Base-by-base conservation (phyloP, 2,888 invertebrate genomes). In the Drosophila eohydei region DNA sequence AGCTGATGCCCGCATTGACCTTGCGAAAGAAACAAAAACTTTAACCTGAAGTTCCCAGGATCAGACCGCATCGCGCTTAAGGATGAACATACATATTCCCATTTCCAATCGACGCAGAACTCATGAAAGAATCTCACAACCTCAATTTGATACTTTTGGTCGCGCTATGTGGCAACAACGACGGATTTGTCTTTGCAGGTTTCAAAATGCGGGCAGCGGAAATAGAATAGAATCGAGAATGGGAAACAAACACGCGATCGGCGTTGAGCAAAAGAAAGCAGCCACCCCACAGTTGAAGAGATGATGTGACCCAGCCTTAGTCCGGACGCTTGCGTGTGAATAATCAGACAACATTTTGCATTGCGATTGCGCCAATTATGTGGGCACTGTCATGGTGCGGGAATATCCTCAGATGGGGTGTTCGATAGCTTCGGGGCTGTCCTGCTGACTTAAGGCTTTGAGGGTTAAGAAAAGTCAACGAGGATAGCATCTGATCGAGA, bases 81-180 rank as follows among this genome's bases (percentile, higher is more conserved):
- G 80, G 73, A 83, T 74, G 65, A 67, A 61, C 51, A 44, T 40
- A 60, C n/a, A 59, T 54, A 74, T 89, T 89, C 90, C 87, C 90
- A 89, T 78, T 64, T 21, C 67, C 71, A 79, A 72, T 74, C 52
- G 66, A 52, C 26, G 63, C 43, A 70, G 87, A 86, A 52, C 52
- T 54, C 44, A 64, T 44, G 43, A 78, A 90, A 52, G 32, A 90
- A 82, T 80, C 77, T 74, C 71, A 57, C 56, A 69, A 54, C 55
- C 64, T 88, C 83, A 78, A 89, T 89, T 88, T 76, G 90, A 89
- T 89, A 89, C 90, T 90, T 89, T 90, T 68, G 68, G 74, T 50
- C 83, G 74, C 83, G 59, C 71, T 81, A 78, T 85, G 85, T 74
- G 74, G 82, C 81, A 71, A 75, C 48, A 43, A 36, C 70, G 64